Evolutionary conservation across 2,888 invertebrate species (phyloP).

Genomic region (Drosophila cognata): DNA sequence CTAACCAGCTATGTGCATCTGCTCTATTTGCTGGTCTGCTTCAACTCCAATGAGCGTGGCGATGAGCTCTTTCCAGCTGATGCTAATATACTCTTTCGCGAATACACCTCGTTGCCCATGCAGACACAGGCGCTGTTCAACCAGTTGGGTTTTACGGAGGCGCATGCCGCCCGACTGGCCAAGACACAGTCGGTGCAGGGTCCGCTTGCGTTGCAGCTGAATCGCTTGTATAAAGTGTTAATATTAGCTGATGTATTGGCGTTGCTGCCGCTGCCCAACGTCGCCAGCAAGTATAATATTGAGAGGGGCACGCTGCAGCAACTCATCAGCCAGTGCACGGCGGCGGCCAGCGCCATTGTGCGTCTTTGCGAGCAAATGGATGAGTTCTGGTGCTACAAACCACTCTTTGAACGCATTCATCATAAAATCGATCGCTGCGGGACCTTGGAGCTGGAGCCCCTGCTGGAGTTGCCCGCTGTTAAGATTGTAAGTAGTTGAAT

Average conservation of each 20-base stretch:
- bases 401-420: slow-evolving; percentile 90
- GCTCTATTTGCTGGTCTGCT: slow-evolving; percentile 90
- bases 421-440: slow-evolving; percentile 92
- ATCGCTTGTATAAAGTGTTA: slow-evolving; percentile 93
- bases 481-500: slow-evolving; percentile 87
- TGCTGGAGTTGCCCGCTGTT: slow-evolving; percentile 95
- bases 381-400: slow-evolving; percentile 93
- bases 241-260: slow-evolving; percentile 93
- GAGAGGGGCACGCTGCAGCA: slow-evolving; percentile 93
- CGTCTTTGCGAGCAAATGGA: slow-evolving; percentile 92
- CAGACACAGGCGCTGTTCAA: slow-evolving; percentile 90
- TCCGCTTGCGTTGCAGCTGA: slow-evolving; percentile 84
- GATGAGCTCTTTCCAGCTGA: slow-evolving; percentile 89
- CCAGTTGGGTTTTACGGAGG: slow-evolving; percentile 92
- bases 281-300: slow-evolving; percentile 90
- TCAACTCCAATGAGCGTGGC: slow-evolving; percentile 84
- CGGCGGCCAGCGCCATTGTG: slow-evolving; percentile 91
- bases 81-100: slow-evolving; percentile 77
- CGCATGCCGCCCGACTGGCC: slow-evolving; percentile 88
- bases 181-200: slow-evolving; percentile 89
- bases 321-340: slow-evolving; percentile 89
- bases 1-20: slow-evolving; percentile 93
- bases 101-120: slow-evolving; percentile 88
- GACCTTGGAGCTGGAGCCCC: slow-evolving; percentile 90
- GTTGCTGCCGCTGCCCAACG: slow-evolving; percentile 88